A percentile compares a stretch with the other conserved stretches of the same genome.
phyloP scores from a whole-genome alignment of 2,113 vertebrate genomes.

The Ammodytes marinus region DNA sequence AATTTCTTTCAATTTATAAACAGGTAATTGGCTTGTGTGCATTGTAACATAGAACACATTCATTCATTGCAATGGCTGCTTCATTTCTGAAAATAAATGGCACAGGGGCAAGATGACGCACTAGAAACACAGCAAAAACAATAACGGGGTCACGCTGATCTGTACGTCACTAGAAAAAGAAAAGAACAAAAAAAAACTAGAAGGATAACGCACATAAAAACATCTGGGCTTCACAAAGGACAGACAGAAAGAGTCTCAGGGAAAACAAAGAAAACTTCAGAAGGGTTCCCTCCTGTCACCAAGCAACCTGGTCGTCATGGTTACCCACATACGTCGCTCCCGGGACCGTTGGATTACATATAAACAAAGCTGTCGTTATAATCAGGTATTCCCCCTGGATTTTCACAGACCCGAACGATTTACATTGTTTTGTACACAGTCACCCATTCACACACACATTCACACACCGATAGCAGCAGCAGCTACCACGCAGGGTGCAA shows the following conservation, averaged over 20 bases:
- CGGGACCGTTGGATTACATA: background rate
- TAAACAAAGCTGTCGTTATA: background rate
- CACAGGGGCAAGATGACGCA: background rate
- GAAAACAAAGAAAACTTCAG: constrained; percentile 28
- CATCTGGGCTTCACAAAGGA: constrained; percentile 24
- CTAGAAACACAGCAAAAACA: background rate
- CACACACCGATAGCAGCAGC: no score
- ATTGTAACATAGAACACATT: background rate
- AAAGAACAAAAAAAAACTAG: constrained; percentile 17
- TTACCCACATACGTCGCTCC: constrained; percentile 31
- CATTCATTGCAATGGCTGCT: background rate
- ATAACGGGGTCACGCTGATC: constrained; percentile 10
- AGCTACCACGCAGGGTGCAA: no score
- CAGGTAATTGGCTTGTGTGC: no score
- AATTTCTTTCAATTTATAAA: background rate
- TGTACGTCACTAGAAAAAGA: constrained; percentile 8
- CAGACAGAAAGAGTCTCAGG: background rate
- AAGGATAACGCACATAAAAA: constrained; percentile 1
- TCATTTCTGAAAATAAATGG: constrained; percentile 8
- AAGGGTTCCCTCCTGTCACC: constrained; percentile 32
- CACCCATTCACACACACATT: no score
- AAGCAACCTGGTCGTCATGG: constrained; percentile 55
- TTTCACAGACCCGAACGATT: no score
- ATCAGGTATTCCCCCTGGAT: background rate
- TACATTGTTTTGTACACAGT: no score